phyloP scores from a whole-genome alignment of 2,888 invertebrate genomes.

The Euspilapteryx auroguttella region DNA sequence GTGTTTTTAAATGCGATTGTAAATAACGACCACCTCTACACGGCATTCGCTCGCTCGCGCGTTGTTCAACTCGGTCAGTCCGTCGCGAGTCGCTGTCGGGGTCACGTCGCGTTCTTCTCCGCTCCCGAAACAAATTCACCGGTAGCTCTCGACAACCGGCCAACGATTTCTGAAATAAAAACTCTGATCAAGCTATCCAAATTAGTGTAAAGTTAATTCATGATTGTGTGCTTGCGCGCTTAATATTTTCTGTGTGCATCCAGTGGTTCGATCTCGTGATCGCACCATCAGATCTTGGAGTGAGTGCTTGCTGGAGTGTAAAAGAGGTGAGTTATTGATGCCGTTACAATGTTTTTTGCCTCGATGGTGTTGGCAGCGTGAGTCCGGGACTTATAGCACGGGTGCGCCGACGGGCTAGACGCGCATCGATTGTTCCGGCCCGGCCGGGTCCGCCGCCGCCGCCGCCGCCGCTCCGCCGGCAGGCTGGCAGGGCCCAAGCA shows the following conservation, averaged over 20 bases:
- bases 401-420: constrained; percentile 23
- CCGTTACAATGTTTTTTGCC: constrained; percentile 1
- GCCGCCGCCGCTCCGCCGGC: too few species aligned
- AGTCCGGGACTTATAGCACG: too few species aligned
- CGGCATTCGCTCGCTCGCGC: too few species aligned
- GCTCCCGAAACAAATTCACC: constrained; percentile 17
- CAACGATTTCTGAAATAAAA: constrained; percentile 15
- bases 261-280: constrained; percentile 43
- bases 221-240: constrained; percentile 27
- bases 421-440: constrained; percentile 46
- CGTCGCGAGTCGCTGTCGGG: constrained; percentile 45
- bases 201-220: constrained; percentile 36
- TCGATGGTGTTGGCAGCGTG: constrained; percentile 11
- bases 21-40: too few species aligned
- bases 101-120: constrained; percentile 13
- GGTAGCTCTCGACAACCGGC: constrained; percentile 23
- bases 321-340: constrained; percentile 47
- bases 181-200: constrained; percentile 15
- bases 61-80: constrained; percentile 45
- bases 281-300: constrained; percentile 40
- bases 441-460: constrained; percentile 1
- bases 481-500: too few species aligned
- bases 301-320: constrained; percentile 40
- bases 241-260: constrained; percentile 29
- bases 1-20: too few species aligned